These are phyloP conservation scores for Troglohyphantes excavatus DNA, from an alignment of 2,888 invertebrate species.

Conservation along the genomic window DNA sequence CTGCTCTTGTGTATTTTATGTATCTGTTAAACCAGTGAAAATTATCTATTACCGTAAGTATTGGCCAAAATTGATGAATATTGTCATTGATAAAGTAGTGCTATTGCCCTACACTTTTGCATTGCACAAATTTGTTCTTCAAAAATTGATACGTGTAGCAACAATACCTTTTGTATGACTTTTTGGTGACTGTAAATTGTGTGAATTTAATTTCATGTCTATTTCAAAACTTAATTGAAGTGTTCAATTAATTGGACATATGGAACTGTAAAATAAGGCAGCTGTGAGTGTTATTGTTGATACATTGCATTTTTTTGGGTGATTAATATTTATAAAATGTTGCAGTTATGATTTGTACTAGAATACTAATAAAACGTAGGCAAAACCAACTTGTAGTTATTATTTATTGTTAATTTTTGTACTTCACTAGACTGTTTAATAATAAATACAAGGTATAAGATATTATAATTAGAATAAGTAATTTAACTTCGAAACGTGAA, in stretches of 20 bases:
- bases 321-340: background rate
- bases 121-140: background rate
- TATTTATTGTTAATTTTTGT: background rate
- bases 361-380: background rate
- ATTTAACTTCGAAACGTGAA: too few relatives aligned
- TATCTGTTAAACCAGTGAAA: background rate
- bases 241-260: background rate
- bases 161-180: background rate
- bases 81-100: background rate
- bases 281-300: background rate
- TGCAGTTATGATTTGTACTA: background rate
- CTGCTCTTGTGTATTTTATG: background rate
- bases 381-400: background rate
- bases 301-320: background rate
- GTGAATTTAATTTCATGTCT: background rate
- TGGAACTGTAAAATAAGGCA: conserved; percentile 1
- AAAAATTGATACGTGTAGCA: background rate
- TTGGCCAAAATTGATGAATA: background rate
- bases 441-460: too few relatives aligned
- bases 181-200: background rate
- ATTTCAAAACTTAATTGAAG: background rate
- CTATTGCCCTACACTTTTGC: background rate
- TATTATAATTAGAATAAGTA: too few relatives aligned
- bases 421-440: too few relatives aligned
- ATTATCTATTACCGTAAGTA: background rate